phyloP scores from a whole-genome alignment of 2,888 invertebrate species.

The Eupithecia insigniata region DNA sequence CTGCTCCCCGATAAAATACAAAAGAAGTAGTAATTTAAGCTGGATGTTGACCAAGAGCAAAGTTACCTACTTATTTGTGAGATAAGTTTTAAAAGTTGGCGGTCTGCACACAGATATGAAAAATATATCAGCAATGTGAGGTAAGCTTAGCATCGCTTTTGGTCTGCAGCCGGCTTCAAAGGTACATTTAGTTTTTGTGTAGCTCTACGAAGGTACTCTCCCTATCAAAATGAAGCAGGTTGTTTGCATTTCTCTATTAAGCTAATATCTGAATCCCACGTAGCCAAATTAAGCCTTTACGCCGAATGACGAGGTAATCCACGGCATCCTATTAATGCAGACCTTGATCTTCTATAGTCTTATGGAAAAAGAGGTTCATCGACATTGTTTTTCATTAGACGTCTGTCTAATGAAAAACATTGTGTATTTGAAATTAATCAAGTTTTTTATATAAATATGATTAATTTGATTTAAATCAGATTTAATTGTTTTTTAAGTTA shows the following conservation, averaged over 20 bases:
- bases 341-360: slow-evolving; percentile 31
- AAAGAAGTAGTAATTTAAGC: neutral
- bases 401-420: too few species aligned
- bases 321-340: slow-evolving; percentile 41
- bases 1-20: neutral
- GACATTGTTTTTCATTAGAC: slow-evolving; percentile 23
- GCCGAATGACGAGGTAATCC: slow-evolving; percentile 37
- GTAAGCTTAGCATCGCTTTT: too few species aligned
- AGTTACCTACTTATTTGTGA: neutral
- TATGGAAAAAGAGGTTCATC: slow-evolving; percentile 36
- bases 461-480: too few species aligned
- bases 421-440: too few species aligned
- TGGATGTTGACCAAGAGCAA: neutral
- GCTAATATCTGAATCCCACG: neutral
- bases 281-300: slow-evolving; percentile 26
- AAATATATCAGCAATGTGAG: neutral
- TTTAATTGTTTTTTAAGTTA: too few species aligned
- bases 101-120: neutral
- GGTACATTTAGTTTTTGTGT: too few species aligned
- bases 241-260: neutral
- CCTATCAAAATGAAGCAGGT: neutral
- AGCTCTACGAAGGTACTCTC: too few species aligned
- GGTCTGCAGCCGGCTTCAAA: neutral
- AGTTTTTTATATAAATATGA: too few species aligned
- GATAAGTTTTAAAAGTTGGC: neutral